phyloP scores from a whole-genome alignment of 2,888 invertebrate genomes.

The Sphinx pinastri region DNA sequence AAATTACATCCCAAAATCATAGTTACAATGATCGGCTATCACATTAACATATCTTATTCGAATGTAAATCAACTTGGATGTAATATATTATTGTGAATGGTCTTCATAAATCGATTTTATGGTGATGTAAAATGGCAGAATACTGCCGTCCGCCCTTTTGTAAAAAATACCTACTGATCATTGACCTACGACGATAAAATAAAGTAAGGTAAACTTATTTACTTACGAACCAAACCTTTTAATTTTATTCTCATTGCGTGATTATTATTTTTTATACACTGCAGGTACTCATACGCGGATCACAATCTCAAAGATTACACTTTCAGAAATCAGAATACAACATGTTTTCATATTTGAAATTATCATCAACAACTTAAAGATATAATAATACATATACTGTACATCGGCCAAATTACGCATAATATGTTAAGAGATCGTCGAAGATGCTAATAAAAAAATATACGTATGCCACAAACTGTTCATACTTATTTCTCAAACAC shows the following conservation, averaged over 20 bases:
- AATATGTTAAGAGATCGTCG: conserved; percentile 3
- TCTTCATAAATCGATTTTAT: conserved; percentile 11
- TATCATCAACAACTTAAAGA: background rate
- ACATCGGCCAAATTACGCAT: conserved; percentile 3
- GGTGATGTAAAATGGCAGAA: background rate
- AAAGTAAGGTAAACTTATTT: conserved; percentile 6
- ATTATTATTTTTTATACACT: background rate
- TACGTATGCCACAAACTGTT: conserved; percentile 21
- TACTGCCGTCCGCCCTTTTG: background rate
- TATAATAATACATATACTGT: background rate
- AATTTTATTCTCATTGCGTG: background rate
- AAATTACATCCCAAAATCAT: conserved; percentile 16
- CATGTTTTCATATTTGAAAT: background rate
- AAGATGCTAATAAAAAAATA: conserved; percentile 11
- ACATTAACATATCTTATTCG: conserved; percentile 19
- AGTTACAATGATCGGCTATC: conserved; percentile 10
- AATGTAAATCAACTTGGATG: conserved; percentile 7
- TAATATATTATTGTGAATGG: conserved; percentile 6
- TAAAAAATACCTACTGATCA: background rate
- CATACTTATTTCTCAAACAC: conserved; percentile 34
- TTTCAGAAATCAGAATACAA: background rate
- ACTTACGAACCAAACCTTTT: background rate
- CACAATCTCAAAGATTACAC: background rate
- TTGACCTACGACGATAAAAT: background rate
- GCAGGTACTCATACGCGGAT: background rate